A percentile compares a stretch with the other conserved stretches of the same genome.
These are phyloP conservation scores for Acipenser ruthenus DNA, from an alignment of 2,797 vertebrate species.

Conservation along the genomic window DNA sequence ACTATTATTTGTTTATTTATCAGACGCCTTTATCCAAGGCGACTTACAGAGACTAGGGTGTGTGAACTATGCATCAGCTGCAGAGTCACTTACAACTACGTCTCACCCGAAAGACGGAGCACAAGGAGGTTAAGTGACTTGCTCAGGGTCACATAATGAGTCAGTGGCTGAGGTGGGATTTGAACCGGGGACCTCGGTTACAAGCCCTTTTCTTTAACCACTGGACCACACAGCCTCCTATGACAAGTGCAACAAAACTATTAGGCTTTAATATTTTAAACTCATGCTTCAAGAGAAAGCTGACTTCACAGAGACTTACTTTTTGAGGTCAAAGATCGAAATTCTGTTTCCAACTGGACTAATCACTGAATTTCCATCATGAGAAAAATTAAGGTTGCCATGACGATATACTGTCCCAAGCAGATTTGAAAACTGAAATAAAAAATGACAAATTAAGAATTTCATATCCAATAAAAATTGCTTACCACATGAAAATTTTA, in stretches of 20 bases:
- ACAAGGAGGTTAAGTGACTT: too few relatives aligned
- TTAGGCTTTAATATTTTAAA: accelerated
- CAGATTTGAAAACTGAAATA: constrained; percentile 80
- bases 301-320: constrained; percentile 54
- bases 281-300: background rate
- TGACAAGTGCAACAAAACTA: background rate
- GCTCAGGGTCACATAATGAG: too few relatives aligned
- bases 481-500: too few relatives aligned
- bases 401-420: constrained; percentile 85
- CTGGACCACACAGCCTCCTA: background rate
- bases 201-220: too few relatives aligned
- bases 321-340: constrained; percentile 84
- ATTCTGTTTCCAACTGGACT: constrained; percentile 91
- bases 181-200: too few relatives aligned
- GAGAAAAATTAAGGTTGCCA: constrained; percentile 81
- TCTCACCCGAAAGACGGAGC: too few relatives aligned
- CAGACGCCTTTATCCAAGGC: too few relatives aligned
- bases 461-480: background rate
- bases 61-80: too few relatives aligned
- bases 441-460: background rate
- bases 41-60: too few relatives aligned
- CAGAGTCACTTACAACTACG: too few relatives aligned
- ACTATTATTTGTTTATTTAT: too few relatives aligned
- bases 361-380: constrained; percentile 77
- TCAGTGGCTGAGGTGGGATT: too few relatives aligned